phyloP scores from a whole-genome alignment of 2,113 vertebrate genomes.

The Archocentrus centrarchus region DNA sequence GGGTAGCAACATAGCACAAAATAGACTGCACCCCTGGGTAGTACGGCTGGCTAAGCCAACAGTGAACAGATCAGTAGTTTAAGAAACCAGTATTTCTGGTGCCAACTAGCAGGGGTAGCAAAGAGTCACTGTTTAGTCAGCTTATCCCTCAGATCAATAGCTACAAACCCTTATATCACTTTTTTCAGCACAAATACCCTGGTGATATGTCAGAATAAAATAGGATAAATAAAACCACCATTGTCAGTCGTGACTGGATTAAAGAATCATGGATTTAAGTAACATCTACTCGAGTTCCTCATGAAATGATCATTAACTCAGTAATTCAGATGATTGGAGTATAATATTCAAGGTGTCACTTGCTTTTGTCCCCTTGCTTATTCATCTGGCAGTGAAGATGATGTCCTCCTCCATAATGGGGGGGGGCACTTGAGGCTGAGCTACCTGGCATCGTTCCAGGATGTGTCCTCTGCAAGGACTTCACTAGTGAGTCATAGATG shows the following conservation, averaged over 20 bases:
- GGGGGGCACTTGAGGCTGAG: constrained; percentile 4
- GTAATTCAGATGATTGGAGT: background rate
- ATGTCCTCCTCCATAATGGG: background rate
- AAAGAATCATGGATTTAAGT: background rate
- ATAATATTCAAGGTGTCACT: background rate
- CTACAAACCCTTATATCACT: background rate
- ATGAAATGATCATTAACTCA: background rate
- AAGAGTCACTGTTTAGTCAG: background rate
- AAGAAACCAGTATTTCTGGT: background rate
- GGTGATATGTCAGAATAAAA: background rate
- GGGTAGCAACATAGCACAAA: background rate
- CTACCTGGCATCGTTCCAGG: constrained; percentile 3
- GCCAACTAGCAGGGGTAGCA: background rate
- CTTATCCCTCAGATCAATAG: background rate
- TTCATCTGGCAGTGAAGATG: constrained; percentile 1
- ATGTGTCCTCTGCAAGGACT: constrained; percentile 23
- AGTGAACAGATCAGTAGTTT: background rate
- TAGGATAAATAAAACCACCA: no score
- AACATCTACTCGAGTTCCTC: background rate
- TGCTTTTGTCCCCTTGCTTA: constrained; percentile 7
- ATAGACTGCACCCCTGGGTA: background rate
- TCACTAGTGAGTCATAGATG: constrained; percentile 5
- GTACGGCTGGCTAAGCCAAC: background rate
- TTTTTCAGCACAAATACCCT: background rate
- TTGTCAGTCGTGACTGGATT: no score